A percentile compares a stretch with the other conserved stretches of the same genome.
phyloP scores from a whole-genome alignment of 2,888 invertebrate species.

The Sarcophaga rosellei region DNA sequence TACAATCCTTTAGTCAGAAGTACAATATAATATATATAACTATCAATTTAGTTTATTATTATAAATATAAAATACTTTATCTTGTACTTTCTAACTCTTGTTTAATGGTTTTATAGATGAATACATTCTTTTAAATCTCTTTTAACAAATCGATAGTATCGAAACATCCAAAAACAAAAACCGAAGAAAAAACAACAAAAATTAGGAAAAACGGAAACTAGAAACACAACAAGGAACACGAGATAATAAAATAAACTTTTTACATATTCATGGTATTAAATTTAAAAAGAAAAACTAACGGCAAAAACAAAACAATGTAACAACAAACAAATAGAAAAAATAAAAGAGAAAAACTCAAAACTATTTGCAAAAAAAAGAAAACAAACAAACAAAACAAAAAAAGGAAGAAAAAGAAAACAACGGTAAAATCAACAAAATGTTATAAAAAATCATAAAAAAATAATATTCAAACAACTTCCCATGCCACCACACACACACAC shows the following conservation, averaged over 20 bases:
- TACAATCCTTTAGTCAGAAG: no score
- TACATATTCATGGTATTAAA: conserved; percentile 60
- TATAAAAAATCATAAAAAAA: conserved; percentile 8
- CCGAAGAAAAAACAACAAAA: conserved; percentile 36
- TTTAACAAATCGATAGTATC: neutral
- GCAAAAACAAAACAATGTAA: conserved; percentile 16
- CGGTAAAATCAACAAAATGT: neutral
- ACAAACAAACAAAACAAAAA: neutral
- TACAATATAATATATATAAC: no score
- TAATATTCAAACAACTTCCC: conserved; percentile 1
- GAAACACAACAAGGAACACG: neutral
- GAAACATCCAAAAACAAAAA: conserved; percentile 13
- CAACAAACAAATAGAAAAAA: neutral
- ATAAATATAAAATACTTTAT: no score
- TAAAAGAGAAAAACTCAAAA: conserved; percentile 23
- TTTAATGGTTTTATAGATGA: neutral
- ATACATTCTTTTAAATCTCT: conserved; percentile 26
- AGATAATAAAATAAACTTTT: conserved; percentile 56
- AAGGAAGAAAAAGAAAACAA: neutral
- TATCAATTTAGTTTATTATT: no score
- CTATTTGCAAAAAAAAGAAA: conserved; percentile 25
- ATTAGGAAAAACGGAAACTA: conserved; percentile 8
- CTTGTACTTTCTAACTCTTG: no score
- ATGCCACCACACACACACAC: neutral
- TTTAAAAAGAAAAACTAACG: conserved; percentile 28